Evolutionary conservation across 2,113 vertebrate species (phyloP).

Genomic region (Callopanchax toddi): DNA sequence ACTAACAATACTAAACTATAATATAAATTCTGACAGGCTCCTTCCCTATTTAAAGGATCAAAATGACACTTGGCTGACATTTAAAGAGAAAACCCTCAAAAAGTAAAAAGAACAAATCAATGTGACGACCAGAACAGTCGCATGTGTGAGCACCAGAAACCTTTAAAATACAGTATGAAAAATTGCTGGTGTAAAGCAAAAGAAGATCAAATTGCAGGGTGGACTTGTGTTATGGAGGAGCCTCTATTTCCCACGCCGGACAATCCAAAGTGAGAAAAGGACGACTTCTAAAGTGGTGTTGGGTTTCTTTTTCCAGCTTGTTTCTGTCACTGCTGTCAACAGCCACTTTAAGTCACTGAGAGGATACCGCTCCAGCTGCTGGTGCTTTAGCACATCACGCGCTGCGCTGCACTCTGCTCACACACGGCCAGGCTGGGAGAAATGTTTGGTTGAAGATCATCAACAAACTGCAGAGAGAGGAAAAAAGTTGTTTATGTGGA

Average conservation of each 20-base stretch:
- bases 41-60: neutral
- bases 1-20: no score
- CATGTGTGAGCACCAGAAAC: neutral
- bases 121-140: neutral
- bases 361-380: conserved; percentile 67
- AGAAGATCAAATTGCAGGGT: conserved; percentile 27
- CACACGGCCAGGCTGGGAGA: conserved; percentile 22
- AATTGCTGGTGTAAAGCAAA: conserved; percentile 23
- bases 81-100: neutral
- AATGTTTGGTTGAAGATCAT: conserved; percentile 6
- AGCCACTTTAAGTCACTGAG: conserved; percentile 64
- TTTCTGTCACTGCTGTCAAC: conserved; percentile 56
- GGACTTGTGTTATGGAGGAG: neutral
- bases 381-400: conserved; percentile 71
- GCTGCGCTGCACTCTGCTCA: conserved; percentile 44
- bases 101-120: neutral
- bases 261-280: conserved; percentile 21
- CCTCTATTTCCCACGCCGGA: conserved; percentile 20
- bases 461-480: conserved; percentile 23
- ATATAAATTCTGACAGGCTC: no score
- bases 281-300: conserved; percentile 36
- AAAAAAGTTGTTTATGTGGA: conserved; percentile 55
- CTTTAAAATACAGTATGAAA: conserved; percentile 21
- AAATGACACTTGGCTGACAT: neutral
- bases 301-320: conserved; percentile 38